Conservation (phyloP, 2,888 invertebrate species). For the Cacoxenus indagator region DNA sequence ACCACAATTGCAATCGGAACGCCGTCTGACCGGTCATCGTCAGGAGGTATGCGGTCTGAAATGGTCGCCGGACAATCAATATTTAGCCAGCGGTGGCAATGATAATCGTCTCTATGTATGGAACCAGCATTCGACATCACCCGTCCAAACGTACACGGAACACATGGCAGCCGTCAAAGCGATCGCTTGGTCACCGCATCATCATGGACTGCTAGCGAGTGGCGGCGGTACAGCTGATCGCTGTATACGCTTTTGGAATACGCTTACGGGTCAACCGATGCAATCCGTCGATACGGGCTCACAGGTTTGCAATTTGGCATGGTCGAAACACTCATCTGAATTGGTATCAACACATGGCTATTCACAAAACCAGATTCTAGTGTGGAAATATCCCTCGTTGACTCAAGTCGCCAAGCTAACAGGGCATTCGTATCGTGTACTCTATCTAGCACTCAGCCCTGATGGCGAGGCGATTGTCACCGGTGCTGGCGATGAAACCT, state of each 20-base stretch:
- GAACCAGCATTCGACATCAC: conserved; percentile 86
- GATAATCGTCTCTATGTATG: conserved; percentile 77
- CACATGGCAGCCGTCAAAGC: conserved; percentile 98
- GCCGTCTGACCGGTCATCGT: conserved; percentile 89
- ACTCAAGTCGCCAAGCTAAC: conserved; percentile 97
- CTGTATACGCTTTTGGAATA: conserved; percentile 98
- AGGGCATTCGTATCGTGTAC: conserved; percentile 95
- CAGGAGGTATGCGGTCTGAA: conserved; percentile 99
- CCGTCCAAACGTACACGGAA: conserved; percentile 94
- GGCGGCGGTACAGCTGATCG: conserved; percentile 99
- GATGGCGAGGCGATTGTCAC: conserved; percentile 99
- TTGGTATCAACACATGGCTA: conserved; percentile 98
- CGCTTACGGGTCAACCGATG: conserved; percentile 97
- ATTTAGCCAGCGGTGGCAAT: conserved; percentile 98
- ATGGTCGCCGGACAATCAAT: conserved; percentile 98
- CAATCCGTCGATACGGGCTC: conserved; percentile 98
- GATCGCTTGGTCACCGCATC: conserved; percentile 99
- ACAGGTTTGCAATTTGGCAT: conserved; percentile 98
- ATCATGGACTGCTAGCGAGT: conserved; percentile 94
- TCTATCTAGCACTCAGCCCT: conserved; percentile 96
- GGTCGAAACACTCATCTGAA: conserved; percentile 99
- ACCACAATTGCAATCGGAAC: conserved; percentile 81
- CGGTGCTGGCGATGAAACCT: conserved; percentile 97
- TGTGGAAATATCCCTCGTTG: conserved; percentile 98
- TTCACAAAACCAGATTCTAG: conserved; percentile 97